Base-by-base conservation (phyloP, 2,113 vertebrate species). In the Bombycilla garrulus region DNA sequence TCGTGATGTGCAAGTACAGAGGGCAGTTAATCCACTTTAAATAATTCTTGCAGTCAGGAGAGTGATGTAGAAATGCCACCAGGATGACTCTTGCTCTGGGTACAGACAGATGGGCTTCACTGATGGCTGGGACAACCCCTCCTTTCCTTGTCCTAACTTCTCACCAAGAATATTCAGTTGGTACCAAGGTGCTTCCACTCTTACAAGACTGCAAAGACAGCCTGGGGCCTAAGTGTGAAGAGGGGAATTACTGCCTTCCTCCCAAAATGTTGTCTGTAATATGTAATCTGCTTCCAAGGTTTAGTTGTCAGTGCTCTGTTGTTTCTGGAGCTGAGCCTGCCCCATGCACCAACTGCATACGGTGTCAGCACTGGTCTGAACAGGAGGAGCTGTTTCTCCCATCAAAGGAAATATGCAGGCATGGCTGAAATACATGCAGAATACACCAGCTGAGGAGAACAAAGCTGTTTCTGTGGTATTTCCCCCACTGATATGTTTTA, bases 291-390 rank as follows among this genome's bases (percentile, higher is more conserved):
- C 42, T 45, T 25, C 36, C 36, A 23, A 54, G 71, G 22, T 83
- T 73, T 53, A 56, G 47, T 35, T 58, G 74, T 13, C 38, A 40
- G 20, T 1, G 44, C 13, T 42, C 18, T 24, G 53, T 3, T 73
- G n/a, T 47, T 72, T 38, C 0, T 0, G 54, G 66, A 65, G 25
- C 21, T 4, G 62, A 70, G 29, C 45, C 13, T 1, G 0, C 28
- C 58, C 33, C 8, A 1, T 4, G 4, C 9, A 26, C 74, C 2
- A 1, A 2, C 54, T 14, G 47, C 66, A 16, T 23, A 9, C 5
- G 3, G 2, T 24, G 72, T 36, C 4, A 4, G 60, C 20, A 10
- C 35, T 9, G 54, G 56, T 69, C 38, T 42, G 50, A 25, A n/a
- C 66, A 77, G 36, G 62, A 94, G 81, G 82, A 72, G 57, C 66